phyloP scores from a whole-genome alignment of 2,113 vertebrate genomes.

The Plestiodon gilberti region DNA sequence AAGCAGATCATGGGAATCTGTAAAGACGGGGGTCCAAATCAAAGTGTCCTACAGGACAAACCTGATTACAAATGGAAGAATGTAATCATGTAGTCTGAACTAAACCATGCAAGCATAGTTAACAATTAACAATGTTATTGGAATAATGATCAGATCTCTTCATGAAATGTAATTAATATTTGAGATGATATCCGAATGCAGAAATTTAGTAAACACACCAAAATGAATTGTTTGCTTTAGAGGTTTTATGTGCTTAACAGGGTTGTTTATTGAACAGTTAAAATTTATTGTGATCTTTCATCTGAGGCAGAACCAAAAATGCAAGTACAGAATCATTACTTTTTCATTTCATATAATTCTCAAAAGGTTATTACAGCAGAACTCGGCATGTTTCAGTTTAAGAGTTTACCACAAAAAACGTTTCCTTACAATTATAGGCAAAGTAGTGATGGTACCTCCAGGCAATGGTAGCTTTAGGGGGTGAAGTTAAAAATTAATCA shows the following conservation, averaged over 20 bases:
- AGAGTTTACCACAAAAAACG: constrained; percentile 3
- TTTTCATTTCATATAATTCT: constrained; percentile 39
- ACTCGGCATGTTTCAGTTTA: not conserved
- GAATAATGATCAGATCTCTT: not conserved
- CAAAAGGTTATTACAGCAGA: not conserved
- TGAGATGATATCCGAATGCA: not conserved
- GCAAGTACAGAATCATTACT: constrained; percentile 30
- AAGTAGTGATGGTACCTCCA: constrained; percentile 11
- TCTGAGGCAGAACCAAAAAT: constrained; percentile 2
- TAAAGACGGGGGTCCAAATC: not conserved
- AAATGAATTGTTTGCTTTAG: not conserved
- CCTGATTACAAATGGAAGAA: constrained; percentile 5
- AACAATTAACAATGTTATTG: not conserved
- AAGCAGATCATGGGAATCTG: not conserved
- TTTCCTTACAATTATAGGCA: constrained; percentile 30
- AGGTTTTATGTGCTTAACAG: constrained; percentile 12
- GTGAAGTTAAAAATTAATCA: constrained; percentile 30
- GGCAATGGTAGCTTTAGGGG: not conserved
- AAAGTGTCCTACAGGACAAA: not conserved
- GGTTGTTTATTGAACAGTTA: constrained; percentile 13
- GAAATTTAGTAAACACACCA: not conserved
- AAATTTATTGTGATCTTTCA: not conserved
- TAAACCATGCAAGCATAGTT: not conserved
- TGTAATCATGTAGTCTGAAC: not conserved
- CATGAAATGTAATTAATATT: constrained; percentile 12